Percentiles rank a stretch among this genome's conserved stretches.
phyloP scores from a whole-genome alignment of 64 coral and sea anemone species.

The Acropora tenuis region DNA sequence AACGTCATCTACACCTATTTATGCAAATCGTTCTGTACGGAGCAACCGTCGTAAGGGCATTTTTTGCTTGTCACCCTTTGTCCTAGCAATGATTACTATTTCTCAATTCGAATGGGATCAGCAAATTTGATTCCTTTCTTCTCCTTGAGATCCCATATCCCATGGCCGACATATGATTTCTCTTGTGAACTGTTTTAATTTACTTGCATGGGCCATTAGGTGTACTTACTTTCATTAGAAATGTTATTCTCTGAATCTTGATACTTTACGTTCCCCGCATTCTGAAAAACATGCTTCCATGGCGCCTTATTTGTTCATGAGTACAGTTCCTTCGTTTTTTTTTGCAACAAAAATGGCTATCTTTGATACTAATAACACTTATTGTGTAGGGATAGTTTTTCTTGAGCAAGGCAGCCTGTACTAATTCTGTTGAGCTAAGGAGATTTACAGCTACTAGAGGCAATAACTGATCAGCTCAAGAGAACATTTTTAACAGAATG shows the following conservation, averaged over 20 bases:
- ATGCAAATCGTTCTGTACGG: background rate
- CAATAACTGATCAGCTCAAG: background rate
- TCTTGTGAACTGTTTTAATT: background rate
- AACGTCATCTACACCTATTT: background rate
- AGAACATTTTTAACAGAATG: constrained; percentile 1
- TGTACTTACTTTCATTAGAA: too few species aligned
- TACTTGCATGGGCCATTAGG: too few species aligned
- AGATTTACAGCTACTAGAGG: constrained; percentile 4
- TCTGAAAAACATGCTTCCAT: constrained; percentile 1
- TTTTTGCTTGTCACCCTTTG: too few species aligned
- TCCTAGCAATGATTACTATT: too few species aligned
- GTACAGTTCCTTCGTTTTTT: background rate
- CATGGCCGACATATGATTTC: background rate
- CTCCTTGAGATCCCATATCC: background rate
- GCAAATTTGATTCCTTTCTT: background rate
- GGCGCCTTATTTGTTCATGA: background rate
- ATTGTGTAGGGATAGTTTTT: background rate
- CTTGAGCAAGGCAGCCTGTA: background rate
- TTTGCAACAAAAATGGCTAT: background rate
- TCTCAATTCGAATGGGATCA: background rate
- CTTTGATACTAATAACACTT: background rate
- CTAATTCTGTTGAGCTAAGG: background rate
- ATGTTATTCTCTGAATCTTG: too few species aligned
- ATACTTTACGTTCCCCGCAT: background rate
- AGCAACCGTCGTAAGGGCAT: background rate